phyloP scores from a whole-genome alignment of 2,113 vertebrate species.

The Gnathonemus echidnorhynchus region DNA sequence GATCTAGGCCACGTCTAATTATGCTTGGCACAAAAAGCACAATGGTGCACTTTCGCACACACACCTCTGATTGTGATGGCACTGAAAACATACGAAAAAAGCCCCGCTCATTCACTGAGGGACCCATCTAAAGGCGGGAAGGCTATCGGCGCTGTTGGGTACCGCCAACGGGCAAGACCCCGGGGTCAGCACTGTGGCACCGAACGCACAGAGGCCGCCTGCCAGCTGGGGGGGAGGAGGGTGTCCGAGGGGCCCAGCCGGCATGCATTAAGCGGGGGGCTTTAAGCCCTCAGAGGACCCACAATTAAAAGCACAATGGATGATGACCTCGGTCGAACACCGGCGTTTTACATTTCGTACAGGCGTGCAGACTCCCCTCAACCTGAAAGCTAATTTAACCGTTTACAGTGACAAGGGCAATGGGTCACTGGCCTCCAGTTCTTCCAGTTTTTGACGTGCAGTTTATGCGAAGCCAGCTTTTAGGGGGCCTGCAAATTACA shows the following conservation, averaged over 20 bases:
- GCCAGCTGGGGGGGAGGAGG: not conserved
- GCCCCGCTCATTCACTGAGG: not conserved
- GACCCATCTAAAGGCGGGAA: not conserved
- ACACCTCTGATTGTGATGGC: slow-evolving; percentile 11
- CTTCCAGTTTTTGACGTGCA: slow-evolving; percentile 47
- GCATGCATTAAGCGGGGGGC: not conserved
- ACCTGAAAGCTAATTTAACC: slow-evolving; percentile 34
- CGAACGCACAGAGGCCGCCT: not conserved
- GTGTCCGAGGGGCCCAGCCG: not conserved
- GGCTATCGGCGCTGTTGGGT: too few relatives aligned
- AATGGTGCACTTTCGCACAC: slow-evolving; percentile 18
- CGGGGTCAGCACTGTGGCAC: not conserved
- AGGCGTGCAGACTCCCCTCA: slow-evolving; percentile 28
- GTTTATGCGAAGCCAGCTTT: slow-evolving; percentile 41
- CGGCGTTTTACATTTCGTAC: not conserved
- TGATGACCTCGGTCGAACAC: not conserved
- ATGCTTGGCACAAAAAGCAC: slow-evolving; percentile 52
- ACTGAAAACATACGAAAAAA: not conserved
- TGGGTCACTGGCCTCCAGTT: slow-evolving; percentile 32
- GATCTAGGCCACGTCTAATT: slow-evolving; percentile 56
- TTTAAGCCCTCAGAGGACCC: not conserved
- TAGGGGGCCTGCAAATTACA: slow-evolving; percentile 33
- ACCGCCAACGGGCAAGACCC: not conserved
- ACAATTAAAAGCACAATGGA: not conserved
- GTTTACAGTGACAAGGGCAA: slow-evolving; percentile 38